These are phyloP conservation scores for Cynocephalus volans DNA, from an alignment of 2,113 vertebrate species.

Conservation along the genomic window DNA sequence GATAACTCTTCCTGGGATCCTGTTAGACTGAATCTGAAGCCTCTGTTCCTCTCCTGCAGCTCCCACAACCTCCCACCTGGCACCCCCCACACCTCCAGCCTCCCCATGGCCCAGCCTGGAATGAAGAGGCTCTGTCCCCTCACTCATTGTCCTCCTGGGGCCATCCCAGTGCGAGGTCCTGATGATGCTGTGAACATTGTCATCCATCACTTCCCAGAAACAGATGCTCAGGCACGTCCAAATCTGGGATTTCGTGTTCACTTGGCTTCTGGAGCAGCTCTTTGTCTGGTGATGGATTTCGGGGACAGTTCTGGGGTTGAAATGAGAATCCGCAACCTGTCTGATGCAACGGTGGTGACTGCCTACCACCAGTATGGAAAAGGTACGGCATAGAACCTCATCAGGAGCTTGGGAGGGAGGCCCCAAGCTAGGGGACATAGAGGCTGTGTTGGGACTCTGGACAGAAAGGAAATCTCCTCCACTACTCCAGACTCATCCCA, in stretches of 20 bases:
- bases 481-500: background rate
- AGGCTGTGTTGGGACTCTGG: too few relatives aligned
- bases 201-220: background rate
- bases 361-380: slow-evolving; percentile 70
- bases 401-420: background rate
- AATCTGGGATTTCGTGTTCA: slow-evolving; percentile 64
- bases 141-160: background rate
- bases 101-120: background rate
- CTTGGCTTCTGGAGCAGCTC: background rate
- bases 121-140: background rate
- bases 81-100: too few relatives aligned
- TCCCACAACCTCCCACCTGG: background rate
- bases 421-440: background rate
- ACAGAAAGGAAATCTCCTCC: background rate
- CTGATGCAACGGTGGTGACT: background rate
- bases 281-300: slow-evolving; percentile 76
- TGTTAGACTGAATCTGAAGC: background rate
- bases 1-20: fast-evolving
- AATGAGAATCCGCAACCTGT: background rate
- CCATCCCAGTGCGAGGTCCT: background rate
- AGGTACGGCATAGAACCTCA: slow-evolving; percentile 58
- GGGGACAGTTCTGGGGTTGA: slow-evolving; percentile 67
- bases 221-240: background rate
- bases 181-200: background rate
- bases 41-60: slow-evolving; percentile 23